Conservation (phyloP, 2,888 invertebrate genomes). For the Cryptocheilus praepositus region DNA sequence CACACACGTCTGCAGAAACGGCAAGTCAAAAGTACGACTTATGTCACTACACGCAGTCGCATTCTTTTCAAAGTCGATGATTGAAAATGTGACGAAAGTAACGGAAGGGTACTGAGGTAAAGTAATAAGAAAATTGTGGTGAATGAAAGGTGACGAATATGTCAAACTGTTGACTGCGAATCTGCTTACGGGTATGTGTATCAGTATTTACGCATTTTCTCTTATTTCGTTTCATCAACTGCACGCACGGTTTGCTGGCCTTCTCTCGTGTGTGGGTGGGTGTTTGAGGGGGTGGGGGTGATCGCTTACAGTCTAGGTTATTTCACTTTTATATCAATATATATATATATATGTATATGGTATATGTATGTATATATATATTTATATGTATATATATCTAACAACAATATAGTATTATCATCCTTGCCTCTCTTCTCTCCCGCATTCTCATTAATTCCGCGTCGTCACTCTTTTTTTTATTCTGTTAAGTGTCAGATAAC, state of each 20-base stretch:
- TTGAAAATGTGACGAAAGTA: no score
- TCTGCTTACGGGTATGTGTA: neutral
- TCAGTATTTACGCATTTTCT: conserved; percentile 1
- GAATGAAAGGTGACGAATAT: no score
- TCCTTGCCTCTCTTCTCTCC: conserved; percentile 58
- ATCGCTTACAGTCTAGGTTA: conserved; percentile 60
- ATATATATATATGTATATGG: conserved; percentile 64
- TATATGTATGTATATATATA: conserved; percentile 49
- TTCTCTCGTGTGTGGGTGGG: conserved; percentile 41
- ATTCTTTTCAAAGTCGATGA: no score
- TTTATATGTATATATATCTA: conserved; percentile 68
- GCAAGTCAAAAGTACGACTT: no score
- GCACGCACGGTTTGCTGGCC: conserved; percentile 21
- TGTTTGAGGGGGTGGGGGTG: conserved; percentile 15
- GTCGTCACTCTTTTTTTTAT: conserved; percentile 12
- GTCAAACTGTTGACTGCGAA: no score
- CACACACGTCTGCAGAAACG: no score
- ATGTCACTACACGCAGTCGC: no score
- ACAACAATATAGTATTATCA: conserved; percentile 74
- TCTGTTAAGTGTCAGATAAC: conserved; percentile 63
- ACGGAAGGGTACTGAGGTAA: no score
- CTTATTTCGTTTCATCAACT: conserved; percentile 6
- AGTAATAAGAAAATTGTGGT: no score
- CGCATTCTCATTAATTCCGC: conserved; percentile 18
- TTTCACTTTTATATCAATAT: conserved; percentile 66